Base-by-base conservation (phyloP, 2,888 invertebrate genomes). In the Galerucella pusilla region DNA sequence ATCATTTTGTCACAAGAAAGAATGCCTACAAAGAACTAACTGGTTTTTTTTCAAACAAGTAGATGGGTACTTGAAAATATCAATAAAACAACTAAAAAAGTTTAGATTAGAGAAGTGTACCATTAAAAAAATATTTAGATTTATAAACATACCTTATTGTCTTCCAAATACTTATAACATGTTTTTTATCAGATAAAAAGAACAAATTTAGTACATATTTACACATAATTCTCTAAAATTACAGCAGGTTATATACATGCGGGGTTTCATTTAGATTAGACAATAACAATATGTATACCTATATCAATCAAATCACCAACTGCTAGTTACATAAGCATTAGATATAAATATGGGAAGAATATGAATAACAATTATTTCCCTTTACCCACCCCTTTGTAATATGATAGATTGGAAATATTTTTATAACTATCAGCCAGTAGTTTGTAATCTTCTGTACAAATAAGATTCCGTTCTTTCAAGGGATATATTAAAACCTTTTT, bases 151-250 rank as follows among this genome's bases (percentile, higher is more conserved):
- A 77, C 78, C 78, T 83, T 83, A 83, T 83, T 83, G 83, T 83
- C 83, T 83, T 82, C 82, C 82, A 82, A 83, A 82, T 83, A 83
- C 82, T 81, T 82, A 78, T 81, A 78, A 80, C 76, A 78, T 73
- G 75, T 76, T 76, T 75, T 66, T 74, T 49, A 78, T 79, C 73
- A 75, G 75, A 75, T 69, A 61, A 76, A 77, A 74, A 75, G 66
- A 77, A 76, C 69, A 76, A 78, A 75, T 77, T 79, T 77, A 75
- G 74, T 81, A 79, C 79, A 80, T 80, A 81, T 79, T 78, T 82
- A 81, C 80, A 79, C 46, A 78, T 64, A 78, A 79, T 65, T 71
- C 54, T 66, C 73, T 72, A 73, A 59, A 63, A 60, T 69, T 74
- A 73, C 66, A 72, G 72, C 68, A 66, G 75, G n/a, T 75, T 77